Conservation (phyloP, 2,888 invertebrate genomes). For the Sclerodermus sp. region DNA sequence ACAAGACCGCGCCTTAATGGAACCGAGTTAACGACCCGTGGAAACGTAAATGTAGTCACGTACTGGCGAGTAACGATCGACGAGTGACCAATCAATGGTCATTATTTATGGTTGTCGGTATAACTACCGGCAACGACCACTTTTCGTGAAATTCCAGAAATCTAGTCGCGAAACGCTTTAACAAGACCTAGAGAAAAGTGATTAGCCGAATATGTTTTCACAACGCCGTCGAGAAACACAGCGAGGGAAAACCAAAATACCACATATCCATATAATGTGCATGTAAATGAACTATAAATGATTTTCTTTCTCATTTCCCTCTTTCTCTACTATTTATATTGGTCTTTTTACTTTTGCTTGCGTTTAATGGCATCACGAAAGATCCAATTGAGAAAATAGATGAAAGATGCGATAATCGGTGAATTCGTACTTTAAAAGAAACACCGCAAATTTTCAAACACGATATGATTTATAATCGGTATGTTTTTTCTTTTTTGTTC, state of each 20-base stretch:
- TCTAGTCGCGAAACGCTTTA: slow-evolving; percentile 18
- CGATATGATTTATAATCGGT: slow-evolving; percentile 38
- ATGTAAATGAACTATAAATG: no score
- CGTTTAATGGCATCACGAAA: no score
- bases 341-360: no score
- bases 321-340: no score
- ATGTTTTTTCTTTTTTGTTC: slow-evolving; percentile 53
- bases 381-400: no score
- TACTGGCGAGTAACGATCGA: slow-evolving; percentile 42
- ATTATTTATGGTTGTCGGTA: slow-evolving; percentile 40
- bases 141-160: slow-evolving; percentile 26
- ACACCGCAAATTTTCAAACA: not conserved
- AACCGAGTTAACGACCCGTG: slow-evolving; percentile 52
- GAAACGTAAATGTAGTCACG: slow-evolving; percentile 51
- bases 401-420: no score
- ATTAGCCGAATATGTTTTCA: no score
- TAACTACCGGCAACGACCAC: slow-evolving; percentile 20
- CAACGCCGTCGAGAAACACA: no score
- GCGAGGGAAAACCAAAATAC: no score
- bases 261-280: no score
- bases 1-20: slow-evolving; percentile 48
- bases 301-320: no score
- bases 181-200: slow-evolving; percentile 24
- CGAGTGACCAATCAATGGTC: slow-evolving; percentile 44
- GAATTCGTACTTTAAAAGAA: no score